Evolutionary conservation across 1,140 invertebrate genomes (phyloP).

Genomic region (Octopus bimaculoides): DNA sequence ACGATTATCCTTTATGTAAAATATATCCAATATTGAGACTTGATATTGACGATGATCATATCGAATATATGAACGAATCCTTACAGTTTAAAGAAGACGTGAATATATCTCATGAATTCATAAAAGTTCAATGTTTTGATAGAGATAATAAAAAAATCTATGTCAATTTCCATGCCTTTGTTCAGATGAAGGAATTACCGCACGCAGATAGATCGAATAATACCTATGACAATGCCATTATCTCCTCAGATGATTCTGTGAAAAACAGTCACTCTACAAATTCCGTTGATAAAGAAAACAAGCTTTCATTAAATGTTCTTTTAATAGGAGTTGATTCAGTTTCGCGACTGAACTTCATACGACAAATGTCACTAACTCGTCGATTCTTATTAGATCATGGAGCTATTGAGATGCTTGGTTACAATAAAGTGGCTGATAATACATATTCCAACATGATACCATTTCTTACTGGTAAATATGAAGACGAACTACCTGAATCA

Average conservation of each 20-base stretch:
- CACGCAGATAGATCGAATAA: neutral
- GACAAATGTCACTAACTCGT: constrained; percentile 72
- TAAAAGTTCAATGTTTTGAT: neutral
- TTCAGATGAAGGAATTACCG: neutral
- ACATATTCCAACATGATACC: constrained; percentile 35
- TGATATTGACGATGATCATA: neutral
- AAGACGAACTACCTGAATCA: constrained; percentile 31
- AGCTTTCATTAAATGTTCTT: constrained; percentile 59
- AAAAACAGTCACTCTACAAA: neutral
- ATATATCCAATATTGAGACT: no score
- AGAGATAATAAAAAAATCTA: neutral
- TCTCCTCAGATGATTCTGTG: no score
- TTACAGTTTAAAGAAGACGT: neutral
- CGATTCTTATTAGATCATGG: constrained; percentile 56
- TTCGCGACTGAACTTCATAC: constrained; percentile 75
- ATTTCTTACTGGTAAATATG: constrained; percentile 26
- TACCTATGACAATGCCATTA: neutral
- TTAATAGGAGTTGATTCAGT: constrained; percentile 78
- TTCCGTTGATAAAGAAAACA: neutral
- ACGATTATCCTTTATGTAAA: neutral
- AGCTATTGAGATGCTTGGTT: constrained; percentile 22
- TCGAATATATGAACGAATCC: neutral
- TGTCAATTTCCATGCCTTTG: constrained; percentile 11
- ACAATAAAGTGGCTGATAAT: constrained; percentile 34
- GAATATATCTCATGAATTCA: neutral